Percentiles rank a stretch among this genome's conserved stretches.
phyloP scores from a whole-genome alignment of 2,113 vertebrate species.

The Muntiacus muntjak region DNA sequence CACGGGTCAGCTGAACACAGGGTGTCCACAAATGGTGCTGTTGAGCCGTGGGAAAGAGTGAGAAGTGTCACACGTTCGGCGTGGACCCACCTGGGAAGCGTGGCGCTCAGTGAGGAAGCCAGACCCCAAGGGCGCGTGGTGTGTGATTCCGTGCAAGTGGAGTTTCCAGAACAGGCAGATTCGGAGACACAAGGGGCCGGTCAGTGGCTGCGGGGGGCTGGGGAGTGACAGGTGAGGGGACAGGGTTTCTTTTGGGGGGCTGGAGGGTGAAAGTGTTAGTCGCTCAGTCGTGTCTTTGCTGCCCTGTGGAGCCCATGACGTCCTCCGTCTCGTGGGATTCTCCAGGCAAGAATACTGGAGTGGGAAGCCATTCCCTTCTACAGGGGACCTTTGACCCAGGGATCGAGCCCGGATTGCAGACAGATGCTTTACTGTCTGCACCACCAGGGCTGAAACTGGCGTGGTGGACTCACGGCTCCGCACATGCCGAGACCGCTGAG shows the following conservation, averaged over 20 bases:
- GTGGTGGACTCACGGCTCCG: rapidly evolving
- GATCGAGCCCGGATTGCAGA: neutral
- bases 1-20: rapidly evolving
- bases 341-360: neutral
- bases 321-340: neutral
- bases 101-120: neutral
- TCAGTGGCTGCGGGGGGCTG: too few species aligned
- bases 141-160: rapidly evolving
- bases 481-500: rapidly evolving
- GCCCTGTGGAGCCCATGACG: neutral
- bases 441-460: neutral
- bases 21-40: rapidly evolving
- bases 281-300: neutral
- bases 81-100: neutral
- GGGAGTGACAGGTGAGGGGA: too few species aligned
- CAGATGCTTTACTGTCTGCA: neutral
- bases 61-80: rapidly evolving
- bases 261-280: neutral
- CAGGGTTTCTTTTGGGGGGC: rapidly evolving
- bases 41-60: rapidly evolving
- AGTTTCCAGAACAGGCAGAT: neutral
- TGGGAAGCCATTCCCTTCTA: neutral
- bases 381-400: neutral
- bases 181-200: rapidly evolving
- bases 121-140: rapidly evolving